These are phyloP conservation scores for Coryphaenoides rupestris DNA, from an alignment of 2,113 vertebrate genomes.

Conservation along the genomic window DNA sequence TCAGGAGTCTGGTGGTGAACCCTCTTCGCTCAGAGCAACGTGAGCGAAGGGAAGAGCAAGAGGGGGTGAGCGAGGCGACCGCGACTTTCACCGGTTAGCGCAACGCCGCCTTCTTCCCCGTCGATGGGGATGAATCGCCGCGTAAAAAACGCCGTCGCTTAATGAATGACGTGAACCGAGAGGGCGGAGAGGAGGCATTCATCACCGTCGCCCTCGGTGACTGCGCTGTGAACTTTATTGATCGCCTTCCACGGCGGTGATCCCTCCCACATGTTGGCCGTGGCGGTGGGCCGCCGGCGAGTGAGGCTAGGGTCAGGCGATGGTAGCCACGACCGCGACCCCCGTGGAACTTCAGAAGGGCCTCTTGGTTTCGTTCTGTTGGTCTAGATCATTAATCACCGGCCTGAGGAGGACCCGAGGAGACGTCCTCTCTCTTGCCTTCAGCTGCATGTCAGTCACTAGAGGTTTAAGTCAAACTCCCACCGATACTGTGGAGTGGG, in stretches of 20 bases:
- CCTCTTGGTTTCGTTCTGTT: conserved; percentile 23
- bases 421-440: conserved; percentile 37
- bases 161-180: conserved; percentile 45
- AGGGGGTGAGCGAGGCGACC: conserved; percentile 13
- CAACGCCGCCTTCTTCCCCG: neutral
- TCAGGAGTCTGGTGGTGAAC: conserved; percentile 55
- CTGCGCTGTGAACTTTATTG: conserved; percentile 47
- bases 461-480: too few species aligned
- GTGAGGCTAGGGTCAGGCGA: too few species aligned
- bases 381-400: conserved; percentile 52
- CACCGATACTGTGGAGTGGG: too few species aligned
- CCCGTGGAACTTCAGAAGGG: conserved; percentile 46
- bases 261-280: conserved; percentile 49
- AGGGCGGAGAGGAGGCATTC: conserved; percentile 49
- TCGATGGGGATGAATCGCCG: conserved; percentile 49
- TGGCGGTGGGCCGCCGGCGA: conserved; percentile 13
- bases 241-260: conserved; percentile 51
- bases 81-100: conserved; percentile 24
- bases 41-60: neutral
- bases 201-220: conserved; percentile 37
- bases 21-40: conserved; percentile 41
- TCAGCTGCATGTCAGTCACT: too few species aligned
- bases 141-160: conserved; percentile 21
- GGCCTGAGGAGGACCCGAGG: conserved; percentile 30
- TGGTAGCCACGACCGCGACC: conserved; percentile 49